These are phyloP conservation scores for Sussaba pulchella DNA, from an alignment of 2,888 invertebrate species.

Conservation along the genomic window DNA sequence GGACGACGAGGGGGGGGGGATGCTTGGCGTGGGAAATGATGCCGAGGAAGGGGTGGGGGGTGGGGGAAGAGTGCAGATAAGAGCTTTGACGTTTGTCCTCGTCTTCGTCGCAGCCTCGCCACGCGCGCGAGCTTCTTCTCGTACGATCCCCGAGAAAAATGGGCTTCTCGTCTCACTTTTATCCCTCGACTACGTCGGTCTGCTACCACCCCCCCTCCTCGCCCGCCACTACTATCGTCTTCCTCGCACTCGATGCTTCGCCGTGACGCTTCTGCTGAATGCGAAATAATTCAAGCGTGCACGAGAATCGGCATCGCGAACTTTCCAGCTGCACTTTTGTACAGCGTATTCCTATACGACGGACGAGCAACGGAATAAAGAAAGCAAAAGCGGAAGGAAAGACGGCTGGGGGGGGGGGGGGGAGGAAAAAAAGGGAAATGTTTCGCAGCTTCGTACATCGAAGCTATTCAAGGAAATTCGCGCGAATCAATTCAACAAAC, in stretches of 20 bases:
- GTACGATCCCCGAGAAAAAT: conserved; percentile 46
- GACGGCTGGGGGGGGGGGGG: too few relatives aligned
- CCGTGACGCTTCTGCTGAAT: conserved; percentile 30
- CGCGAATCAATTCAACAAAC: background rate
- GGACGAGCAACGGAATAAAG: background rate
- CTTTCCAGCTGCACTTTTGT: conserved; percentile 18
- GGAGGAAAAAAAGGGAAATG: too few relatives aligned
- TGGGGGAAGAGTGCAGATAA: conserved; percentile 40
- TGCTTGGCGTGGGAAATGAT: conserved; percentile 52
- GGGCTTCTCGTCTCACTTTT: conserved; percentile 38
- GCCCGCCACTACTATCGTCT: background rate
- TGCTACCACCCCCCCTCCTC: too few relatives aligned
- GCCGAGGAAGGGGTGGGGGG: too few relatives aligned
- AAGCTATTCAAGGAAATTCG: background rate
- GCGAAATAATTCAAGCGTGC: conserved; percentile 40
- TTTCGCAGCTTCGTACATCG: background rate
- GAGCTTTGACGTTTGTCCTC: too few relatives aligned
- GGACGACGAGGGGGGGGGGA: conserved; percentile 9
- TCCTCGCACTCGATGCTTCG: conserved; percentile 1
- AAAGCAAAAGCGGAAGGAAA: too few relatives aligned
- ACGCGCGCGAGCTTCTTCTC: conserved; percentile 3
- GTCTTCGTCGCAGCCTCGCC: conserved; percentile 27
- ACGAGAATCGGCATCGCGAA: conserved; percentile 31
- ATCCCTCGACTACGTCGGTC: background rate
- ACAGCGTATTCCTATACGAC: background rate